Evolutionary conservation across 2,113 vertebrate genomes (phyloP), one percentile per base, ranked within the genome.

Genomic region (Furnarius figulus): DNA sequence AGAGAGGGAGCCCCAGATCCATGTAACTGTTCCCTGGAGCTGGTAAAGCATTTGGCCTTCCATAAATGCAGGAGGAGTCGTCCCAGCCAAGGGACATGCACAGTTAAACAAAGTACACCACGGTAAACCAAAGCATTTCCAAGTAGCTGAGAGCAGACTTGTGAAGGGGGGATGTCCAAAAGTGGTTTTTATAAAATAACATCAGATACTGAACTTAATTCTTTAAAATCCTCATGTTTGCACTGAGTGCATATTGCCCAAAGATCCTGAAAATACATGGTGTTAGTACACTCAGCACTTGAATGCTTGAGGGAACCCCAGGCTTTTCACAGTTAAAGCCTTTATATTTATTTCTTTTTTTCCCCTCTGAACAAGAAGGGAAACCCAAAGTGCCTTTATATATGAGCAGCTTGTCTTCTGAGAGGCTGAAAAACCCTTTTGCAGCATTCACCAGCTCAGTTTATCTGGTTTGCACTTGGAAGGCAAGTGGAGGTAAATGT

Each of bases 1-100:
- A 22, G 83, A 97, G 96, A 87, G 95, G 96, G 93, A 93, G 93
- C 47, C 14, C 72, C 78, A 14, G 85, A n/a, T 28, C 25, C 47
- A 16, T 16, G 65, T n/a, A 24, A 68, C 2, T 21, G 1, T 59
- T 74, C 24, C 1, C 6, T 59, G 70, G 80, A 30, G 56, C 80
- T 74, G 76, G 23, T 27, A 24, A 62, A 81, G 37, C 61, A 5
- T 75, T 49, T 42, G 31, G 46, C n/a, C 49, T 66, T 50, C 2
- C 5, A 7, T 9, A 80, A 70, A 66, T 22, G 23, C 79, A 72
- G 65, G 52, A 71, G 59, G 21, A 37, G 52, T 66, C 50, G 73
- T 30, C 18, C 37, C 42, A 22, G 0, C 9, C 59, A 22, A 58
- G 35, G 30, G 50, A 11, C 30, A 35, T 23, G 24, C 14, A 1